Percentiles rank a stretch among this genome's conserved stretches.
Conservation (phyloP, 2,113 vertebrate genomes). For the Balaeniceps rex region DNA sequence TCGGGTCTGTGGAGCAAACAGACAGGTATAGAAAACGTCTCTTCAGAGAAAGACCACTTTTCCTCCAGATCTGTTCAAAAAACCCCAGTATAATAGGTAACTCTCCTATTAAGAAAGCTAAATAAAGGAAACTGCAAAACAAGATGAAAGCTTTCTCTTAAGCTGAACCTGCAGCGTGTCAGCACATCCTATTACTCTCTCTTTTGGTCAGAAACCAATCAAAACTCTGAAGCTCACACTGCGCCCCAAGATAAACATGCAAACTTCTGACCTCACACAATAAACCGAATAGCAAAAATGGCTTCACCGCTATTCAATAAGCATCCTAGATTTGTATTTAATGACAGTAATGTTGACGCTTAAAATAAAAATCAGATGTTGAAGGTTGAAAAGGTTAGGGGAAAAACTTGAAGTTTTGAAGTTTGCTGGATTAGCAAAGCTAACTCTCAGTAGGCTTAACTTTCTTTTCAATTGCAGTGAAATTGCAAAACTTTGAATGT, state of each 20-base stretch:
- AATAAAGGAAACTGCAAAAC: background rate
- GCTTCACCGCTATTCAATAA: background rate
- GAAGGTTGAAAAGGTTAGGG: background rate
- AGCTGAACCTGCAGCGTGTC: background rate
- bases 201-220: background rate
- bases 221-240: background rate
- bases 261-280: background rate
- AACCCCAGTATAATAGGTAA: background rate
- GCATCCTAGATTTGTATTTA: background rate
- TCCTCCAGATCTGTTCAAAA: background rate
- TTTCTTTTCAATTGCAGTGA: background rate
- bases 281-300: background rate
- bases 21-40: background rate
- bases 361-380: slow-evolving; percentile 6
- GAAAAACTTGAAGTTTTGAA: background rate
- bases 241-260: background rate
- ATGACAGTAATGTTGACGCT: background rate
- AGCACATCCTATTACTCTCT: background rate
- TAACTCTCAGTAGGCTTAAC: background rate
- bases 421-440: background rate
- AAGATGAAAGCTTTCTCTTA: background rate
- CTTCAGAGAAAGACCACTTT: background rate
- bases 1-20: slow-evolving; percentile 71
- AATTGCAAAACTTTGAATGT: background rate
- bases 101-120: background rate